Evolutionary conservation across 2,888 invertebrate species (phyloP).

Genomic region (Antheraea assamensis): DNA sequence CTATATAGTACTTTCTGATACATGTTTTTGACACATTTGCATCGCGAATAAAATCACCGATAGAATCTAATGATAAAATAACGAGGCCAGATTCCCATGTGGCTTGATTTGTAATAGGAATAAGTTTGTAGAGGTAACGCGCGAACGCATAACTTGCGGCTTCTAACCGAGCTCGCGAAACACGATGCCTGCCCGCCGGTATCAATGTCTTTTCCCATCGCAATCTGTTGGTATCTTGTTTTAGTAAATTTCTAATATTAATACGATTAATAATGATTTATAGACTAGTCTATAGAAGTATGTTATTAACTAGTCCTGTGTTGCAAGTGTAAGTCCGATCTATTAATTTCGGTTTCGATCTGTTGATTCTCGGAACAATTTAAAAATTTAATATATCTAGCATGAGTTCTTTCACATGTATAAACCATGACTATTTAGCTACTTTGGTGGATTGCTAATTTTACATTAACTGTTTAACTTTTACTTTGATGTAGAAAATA

Average conservation of each 20-base stretch:
- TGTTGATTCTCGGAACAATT: background rate
- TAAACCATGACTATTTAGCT: too few relatives aligned
- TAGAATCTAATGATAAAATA: conserved; percentile 20
- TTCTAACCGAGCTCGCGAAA: conserved; percentile 61
- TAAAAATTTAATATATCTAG: too few relatives aligned
- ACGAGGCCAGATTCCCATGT: conserved; percentile 51
- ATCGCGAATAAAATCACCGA: background rate
- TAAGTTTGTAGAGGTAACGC: conserved; percentile 40
- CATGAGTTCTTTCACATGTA: too few relatives aligned
- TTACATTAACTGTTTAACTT: too few relatives aligned
- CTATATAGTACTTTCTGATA: too few relatives aligned
- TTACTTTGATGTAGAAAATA: too few relatives aligned
- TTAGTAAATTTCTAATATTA: conserved; percentile 19
- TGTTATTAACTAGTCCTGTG: background rate
- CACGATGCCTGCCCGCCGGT: conserved; percentile 51
- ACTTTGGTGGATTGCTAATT: too few relatives aligned
- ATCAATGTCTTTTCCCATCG: conserved; percentile 70
- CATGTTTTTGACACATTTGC: too few relatives aligned
- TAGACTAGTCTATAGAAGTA: background rate
- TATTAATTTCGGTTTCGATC: background rate
- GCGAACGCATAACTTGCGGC: conserved; percentile 63
- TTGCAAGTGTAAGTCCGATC: background rate
- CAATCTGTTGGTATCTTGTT: conserved; percentile 18
- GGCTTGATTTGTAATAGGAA: conserved; percentile 67
- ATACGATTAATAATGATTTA: conserved; percentile 9